Percentiles rank a stretch among this genome's conserved stretches.
These are phyloP conservation scores for Mus musculus DNA, from an alignment of 2,113 vertebrate genomes.

Conservation along the genomic window DNA sequence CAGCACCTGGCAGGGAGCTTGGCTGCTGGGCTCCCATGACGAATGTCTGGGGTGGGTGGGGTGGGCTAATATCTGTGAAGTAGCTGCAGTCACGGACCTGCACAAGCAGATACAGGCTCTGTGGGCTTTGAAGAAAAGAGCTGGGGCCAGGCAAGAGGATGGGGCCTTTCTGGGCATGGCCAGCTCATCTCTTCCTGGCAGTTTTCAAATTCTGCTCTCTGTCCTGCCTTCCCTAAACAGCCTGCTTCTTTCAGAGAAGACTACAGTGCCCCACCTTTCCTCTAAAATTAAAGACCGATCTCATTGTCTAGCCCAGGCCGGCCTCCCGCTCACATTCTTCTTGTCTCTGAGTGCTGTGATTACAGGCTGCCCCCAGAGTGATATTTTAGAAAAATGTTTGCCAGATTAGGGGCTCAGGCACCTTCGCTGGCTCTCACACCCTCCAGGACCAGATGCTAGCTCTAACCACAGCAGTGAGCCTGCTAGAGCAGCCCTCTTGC, in stretches of 20 bases:
- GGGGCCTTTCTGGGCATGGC: not conserved
- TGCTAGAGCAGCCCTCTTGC: not conserved
- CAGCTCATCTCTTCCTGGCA: not conserved
- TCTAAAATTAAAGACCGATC: not conserved
- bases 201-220: not conserved
- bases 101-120: conserved; percentile 64
- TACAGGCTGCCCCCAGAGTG: not conserved
- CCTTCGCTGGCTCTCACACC: not conserved
- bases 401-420: not conserved
- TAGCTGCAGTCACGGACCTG: not conserved
- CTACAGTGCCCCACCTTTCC: not conserved
- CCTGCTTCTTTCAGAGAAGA: not conserved
- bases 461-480: not conserved
- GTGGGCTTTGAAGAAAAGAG: not conserved
- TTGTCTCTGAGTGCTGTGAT: not conserved
- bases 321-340: too few species aligned
- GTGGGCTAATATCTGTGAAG: conserved; percentile 50
- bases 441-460: not conserved
- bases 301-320: not conserved
- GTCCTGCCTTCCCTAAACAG: not conserved
- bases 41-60: conserved; percentile 42
- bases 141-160: not conserved
- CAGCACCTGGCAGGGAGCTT: conserved; percentile 62
- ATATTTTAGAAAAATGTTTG: not conserved
- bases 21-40: conserved; percentile 64